Conservation (phyloP, 2,888 invertebrate species). For the Venustoraphidia nigricollis region DNA sequence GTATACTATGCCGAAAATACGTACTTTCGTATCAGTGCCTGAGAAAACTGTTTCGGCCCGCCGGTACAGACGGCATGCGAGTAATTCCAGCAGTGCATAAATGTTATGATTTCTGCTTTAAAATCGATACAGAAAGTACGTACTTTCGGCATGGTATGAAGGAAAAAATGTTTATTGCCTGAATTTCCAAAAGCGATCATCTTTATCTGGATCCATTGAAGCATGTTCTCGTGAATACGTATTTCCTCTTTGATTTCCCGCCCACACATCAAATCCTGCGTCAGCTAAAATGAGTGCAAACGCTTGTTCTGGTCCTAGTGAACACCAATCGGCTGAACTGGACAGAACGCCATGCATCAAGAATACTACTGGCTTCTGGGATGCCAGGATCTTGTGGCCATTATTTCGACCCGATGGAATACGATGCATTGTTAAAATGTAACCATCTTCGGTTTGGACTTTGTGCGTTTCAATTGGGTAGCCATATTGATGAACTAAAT, state of each 20-base stretch:
- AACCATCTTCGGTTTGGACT: conserved; percentile 10
- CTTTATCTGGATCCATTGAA: conserved; percentile 22
- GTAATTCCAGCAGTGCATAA: too few species aligned
- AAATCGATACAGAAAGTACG: too few species aligned
- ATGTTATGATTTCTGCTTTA: too few species aligned
- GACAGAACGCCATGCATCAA: too few species aligned
- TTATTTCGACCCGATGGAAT: conserved; percentile 5
- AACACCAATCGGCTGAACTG: too few species aligned
- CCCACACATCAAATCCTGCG: conserved; percentile 36
- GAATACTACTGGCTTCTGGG: too few species aligned
- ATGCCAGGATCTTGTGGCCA: conserved; percentile 7
- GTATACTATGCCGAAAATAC: too few species aligned
- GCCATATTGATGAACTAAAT: neutral
- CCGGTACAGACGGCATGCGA: too few species aligned
- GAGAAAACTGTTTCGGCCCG: too few species aligned
- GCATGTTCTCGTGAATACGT: conserved; percentile 36
- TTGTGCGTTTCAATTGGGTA: conserved; percentile 7
- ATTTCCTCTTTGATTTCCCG: conserved; percentile 44
- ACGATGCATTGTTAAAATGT: conserved; percentile 8
- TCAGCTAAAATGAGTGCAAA: conserved; percentile 30
- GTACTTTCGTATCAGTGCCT: too few species aligned
- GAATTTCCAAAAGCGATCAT: conserved; percentile 40
- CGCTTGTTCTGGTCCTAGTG: too few species aligned
- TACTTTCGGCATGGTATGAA: too few species aligned
- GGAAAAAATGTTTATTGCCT: conserved; percentile 25